A percentile compares a stretch with the other conserved stretches of the same genome.
phyloP scores from a whole-genome alignment of 2,797 vertebrate species.

The Gephyroberyx darwinii region DNA sequence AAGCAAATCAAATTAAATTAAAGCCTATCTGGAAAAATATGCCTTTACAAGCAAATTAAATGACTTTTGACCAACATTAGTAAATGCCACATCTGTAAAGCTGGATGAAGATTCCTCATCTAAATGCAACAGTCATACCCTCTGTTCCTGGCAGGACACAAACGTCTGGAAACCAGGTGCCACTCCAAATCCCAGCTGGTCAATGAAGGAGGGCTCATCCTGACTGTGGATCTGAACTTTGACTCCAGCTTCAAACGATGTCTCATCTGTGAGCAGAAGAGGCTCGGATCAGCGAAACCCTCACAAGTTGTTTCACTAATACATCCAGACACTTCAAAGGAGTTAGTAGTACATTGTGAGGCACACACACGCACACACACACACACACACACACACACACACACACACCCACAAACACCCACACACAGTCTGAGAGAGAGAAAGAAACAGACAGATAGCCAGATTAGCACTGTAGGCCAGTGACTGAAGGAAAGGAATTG shows the following conservation, averaged over 20 bases:
- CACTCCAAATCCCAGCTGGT: conserved; percentile 94
- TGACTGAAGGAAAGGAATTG: neutral
- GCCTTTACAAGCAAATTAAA: neutral
- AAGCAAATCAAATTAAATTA: neutral
- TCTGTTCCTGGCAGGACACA: conserved; percentile 85
- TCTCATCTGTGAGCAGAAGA: conserved; percentile 85
- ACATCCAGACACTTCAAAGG: neutral
- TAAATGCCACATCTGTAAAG: neutral
- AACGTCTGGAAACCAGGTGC: conserved; percentile 86
- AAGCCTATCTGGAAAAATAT: neutral
- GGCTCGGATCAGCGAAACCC: neutral
- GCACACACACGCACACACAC: conserved; percentile 2
- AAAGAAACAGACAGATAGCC: conserved; percentile 5
- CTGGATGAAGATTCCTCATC: neutral
- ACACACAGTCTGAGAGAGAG: conserved; percentile 1
- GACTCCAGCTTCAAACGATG: conserved; percentile 95
- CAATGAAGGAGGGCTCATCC: conserved; percentile 94
- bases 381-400: conserved; percentile 6
- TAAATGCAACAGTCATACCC: conserved; percentile 67
- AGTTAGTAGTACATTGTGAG: neutral
- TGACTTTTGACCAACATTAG: neutral
- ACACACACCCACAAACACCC: neutral
- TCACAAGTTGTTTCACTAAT: conserved; percentile 10
- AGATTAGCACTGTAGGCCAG: conserved; percentile 1
- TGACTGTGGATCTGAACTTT: conserved; percentile 99